Conservation (phyloP, 64 coral and sea anemone genomes). For the Cladopsammia gracilis region DNA sequence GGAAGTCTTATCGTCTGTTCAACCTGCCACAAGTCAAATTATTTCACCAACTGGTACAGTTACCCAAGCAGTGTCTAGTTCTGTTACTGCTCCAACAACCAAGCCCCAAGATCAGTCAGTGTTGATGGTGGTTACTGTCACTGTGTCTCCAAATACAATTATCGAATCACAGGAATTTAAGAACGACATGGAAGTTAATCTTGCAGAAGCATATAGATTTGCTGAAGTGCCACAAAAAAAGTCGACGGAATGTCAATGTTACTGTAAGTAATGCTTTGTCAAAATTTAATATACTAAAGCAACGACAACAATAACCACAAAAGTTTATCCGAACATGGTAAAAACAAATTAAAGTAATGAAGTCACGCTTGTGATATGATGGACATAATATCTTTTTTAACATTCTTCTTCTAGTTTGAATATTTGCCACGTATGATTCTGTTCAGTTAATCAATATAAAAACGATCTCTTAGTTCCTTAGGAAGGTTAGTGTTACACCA, state of each 20-base stretch:
- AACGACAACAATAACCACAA: too few species aligned
- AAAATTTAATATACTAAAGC: not conserved
- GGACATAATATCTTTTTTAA: too few species aligned
- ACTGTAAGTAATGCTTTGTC: constrained; percentile 54
- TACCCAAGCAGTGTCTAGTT: constrained; percentile 17
- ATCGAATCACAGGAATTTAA: constrained; percentile 20
- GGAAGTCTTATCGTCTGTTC: not conserved
- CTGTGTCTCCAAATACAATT: constrained; percentile 29
- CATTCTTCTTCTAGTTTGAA: too few species aligned
- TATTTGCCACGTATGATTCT: too few species aligned
- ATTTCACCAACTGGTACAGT: not conserved
- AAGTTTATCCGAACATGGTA: too few species aligned
- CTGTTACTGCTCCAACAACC: constrained; percentile 56
- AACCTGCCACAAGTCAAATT: not conserved
- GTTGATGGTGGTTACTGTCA: constrained; percentile 13
- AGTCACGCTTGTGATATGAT: too few species aligned
- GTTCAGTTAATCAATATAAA: too few species aligned
- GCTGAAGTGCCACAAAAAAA: constrained; percentile 6
- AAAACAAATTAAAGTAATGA: too few species aligned
- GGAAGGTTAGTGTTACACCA: too few species aligned
- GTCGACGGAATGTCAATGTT: constrained; percentile 44
- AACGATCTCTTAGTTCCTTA: too few species aligned
- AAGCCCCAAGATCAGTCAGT: not conserved
- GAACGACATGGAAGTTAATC: constrained; percentile 24
- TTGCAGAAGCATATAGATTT: constrained; percentile 37